phyloP scores from a whole-genome alignment of 2,797 vertebrate genomes.

The Sebastes kiyomatsui region DNA sequence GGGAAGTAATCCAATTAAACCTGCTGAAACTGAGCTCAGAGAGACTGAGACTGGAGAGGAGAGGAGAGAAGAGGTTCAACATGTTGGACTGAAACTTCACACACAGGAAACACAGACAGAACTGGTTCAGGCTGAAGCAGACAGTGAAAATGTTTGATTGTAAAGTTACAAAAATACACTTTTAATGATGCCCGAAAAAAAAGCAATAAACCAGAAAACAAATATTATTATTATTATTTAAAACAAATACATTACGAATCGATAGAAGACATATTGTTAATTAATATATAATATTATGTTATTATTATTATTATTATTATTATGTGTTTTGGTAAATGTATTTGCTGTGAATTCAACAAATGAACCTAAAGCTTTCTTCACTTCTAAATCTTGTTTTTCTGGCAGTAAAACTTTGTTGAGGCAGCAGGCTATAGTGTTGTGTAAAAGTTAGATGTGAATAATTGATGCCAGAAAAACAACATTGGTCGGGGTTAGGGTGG shows the following conservation, averaged over 20 bases:
- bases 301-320: background rate
- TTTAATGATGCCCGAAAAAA: background rate
- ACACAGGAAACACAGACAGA: background rate
- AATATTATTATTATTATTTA: no score
- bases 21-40: background rate
- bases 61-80: slow-evolving; percentile 25
- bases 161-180: background rate
- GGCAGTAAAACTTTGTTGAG: slow-evolving; percentile 42
- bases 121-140: background rate
- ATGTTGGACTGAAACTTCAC: slow-evolving; percentile 52
- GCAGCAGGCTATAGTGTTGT: slow-evolving; percentile 18
- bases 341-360: background rate
- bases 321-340: background rate
- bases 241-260: background rate
- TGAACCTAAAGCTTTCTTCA: background rate
- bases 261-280: background rate
- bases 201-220: background rate
- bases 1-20: slow-evolving; percentile 59
- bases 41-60: background rate
- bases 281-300: background rate
- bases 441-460: slow-evolving; percentile 64
- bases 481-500: slow-evolving; percentile 62
- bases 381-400: background rate
- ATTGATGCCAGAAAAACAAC: slow-evolving; percentile 71
- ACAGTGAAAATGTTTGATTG: background rate